Evolutionary conservation across 2,888 invertebrate species (phyloP).

Genomic region (Germaria angustata): DNA sequence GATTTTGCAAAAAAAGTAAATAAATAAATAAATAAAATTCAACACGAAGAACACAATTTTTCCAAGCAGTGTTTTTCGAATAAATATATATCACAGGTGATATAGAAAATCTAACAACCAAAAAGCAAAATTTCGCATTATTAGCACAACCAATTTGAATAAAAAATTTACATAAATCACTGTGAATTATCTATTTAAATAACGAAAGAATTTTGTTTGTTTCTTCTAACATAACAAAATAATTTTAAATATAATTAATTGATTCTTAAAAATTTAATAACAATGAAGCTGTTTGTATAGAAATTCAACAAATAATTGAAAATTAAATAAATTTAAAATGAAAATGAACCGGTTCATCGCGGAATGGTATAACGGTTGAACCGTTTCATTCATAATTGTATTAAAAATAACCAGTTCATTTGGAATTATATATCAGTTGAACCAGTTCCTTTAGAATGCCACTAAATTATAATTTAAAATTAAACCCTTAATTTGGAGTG

Average conservation of each 20-base stretch:
- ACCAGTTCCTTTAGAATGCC: too few species aligned
- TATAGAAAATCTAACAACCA: background rate
- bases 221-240: background rate
- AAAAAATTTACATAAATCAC: background rate
- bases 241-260: too few species aligned
- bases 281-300: too few species aligned
- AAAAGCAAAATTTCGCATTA: background rate
- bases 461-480: too few species aligned
- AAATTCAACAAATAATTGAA: too few species aligned
- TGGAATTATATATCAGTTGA: too few species aligned
- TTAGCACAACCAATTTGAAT: background rate
- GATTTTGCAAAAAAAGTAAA: background rate
- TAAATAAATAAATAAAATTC: too few species aligned
- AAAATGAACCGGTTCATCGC: background rate
- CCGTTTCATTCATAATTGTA: background rate
- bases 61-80: background rate
- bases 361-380: too few species aligned
- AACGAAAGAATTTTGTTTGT: background rate
- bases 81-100: background rate
- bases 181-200: background rate
- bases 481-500: background rate
- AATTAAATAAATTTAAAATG: too few species aligned
- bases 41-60: background rate
- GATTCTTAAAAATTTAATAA: too few species aligned
- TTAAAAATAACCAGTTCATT: background rate